Base-by-base conservation (phyloP, 2,888 invertebrate species). In the Chrysodeixis includens region DNA sequence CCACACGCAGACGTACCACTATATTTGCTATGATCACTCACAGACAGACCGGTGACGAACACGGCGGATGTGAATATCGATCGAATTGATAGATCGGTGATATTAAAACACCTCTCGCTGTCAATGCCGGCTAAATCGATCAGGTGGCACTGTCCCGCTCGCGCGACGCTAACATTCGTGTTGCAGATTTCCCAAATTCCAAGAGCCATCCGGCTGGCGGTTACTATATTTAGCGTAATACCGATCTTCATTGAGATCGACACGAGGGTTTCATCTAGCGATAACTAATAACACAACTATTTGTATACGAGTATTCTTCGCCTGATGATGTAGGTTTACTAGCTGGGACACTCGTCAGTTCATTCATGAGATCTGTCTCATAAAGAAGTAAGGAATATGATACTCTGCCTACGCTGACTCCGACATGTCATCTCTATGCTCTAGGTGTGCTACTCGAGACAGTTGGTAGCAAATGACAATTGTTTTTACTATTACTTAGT, bases 101-200 rank as follows among this genome's bases (percentile, higher is more conserved):
- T 79, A 80, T 74, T 78, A 72, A 81, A 76, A 71, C 81, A 74
- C 32, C 32, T 78, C 77, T 81, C 80, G 82, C 66, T 82, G 84
- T 87, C 87, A 84, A 88, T 89, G 78, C 77, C 81, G 75, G 52
- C 73, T 74, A 77, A 75, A 79, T 81, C 74, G 69, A 73, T 71
- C 74, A 71, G 69, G 59, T 78, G 75, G 62, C 69, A 67, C 74
- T 66, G 74, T 79, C 81, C 71, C 72, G 70, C 71, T 81, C 78
- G 51, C 62, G 66, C 73, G 64, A 63, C 62, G 59, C 66, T 44
- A 55, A 62, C 68, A 66, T 66, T 62, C 71, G 68, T 56, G 74
- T 79, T 81, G 85, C 81, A 80, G 72, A 82, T 80, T 85, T 81
- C 71, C 75, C 71, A 74, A 81, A 76, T 83, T 78, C 82, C 82